Evolutionary conservation across 2,113 vertebrate genomes (phyloP).

Genomic region (Embiotoca jacksoni): DNA sequence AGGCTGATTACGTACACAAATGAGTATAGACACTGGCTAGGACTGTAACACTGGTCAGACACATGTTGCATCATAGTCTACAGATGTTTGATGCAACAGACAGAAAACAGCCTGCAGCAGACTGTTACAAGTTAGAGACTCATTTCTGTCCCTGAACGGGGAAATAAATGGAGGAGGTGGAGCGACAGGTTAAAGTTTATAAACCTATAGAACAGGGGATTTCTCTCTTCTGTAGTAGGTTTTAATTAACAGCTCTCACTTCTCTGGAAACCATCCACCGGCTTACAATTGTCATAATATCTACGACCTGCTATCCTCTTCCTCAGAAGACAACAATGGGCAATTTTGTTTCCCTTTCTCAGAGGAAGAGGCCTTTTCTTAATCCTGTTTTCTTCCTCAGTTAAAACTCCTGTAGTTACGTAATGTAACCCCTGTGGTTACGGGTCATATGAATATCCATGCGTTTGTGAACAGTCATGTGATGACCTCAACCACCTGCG

Average conservation of each 20-base stretch:
- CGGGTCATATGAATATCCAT: constrained; percentile 9
- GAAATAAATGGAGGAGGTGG: constrained; percentile 46
- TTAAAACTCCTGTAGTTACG: background rate
- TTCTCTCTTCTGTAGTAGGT: background rate
- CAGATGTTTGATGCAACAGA: constrained; percentile 6
- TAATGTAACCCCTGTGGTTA: background rate
- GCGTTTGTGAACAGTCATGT: constrained; percentile 1
- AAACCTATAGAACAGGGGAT: constrained; percentile 2
- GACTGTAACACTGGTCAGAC: background rate
- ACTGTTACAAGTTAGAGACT: background rate
- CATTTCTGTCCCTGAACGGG: background rate
- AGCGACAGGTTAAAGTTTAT: background rate
- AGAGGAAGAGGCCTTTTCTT: background rate
- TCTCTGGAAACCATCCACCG: constrained; percentile 8
- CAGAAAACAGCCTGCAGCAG: background rate
- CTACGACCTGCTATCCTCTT: too few species aligned
- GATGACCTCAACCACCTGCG: background rate
- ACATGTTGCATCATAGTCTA: background rate
- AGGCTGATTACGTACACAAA: background rate
- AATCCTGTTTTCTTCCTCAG: background rate
- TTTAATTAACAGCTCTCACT: constrained; percentile 1
- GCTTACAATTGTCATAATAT: too few species aligned
- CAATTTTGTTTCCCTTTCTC: constrained; percentile 3
- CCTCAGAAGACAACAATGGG: background rate
- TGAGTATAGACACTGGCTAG: too few species aligned